Percentiles rank a stretch among this genome's conserved stretches.
phyloP scores from a whole-genome alignment of 2,888 invertebrate species.

The Cryptus armator region DNA sequence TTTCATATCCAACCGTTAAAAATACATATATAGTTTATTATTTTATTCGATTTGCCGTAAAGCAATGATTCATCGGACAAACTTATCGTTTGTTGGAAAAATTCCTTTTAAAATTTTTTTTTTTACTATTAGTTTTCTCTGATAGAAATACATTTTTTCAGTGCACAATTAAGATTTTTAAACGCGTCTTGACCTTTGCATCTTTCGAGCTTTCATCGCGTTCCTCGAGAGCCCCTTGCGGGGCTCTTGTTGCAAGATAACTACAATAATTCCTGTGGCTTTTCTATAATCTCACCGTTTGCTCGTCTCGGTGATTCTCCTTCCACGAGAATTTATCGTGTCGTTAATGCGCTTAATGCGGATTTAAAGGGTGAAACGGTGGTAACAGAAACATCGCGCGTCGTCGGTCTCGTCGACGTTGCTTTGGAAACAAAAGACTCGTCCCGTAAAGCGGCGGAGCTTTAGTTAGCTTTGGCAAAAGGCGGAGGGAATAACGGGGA shows the following conservation, averaged over 20 bases:
- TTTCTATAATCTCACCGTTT: neutral
- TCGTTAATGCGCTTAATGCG: slow-evolving; percentile 37
- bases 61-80: no score
- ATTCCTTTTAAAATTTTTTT: no score
- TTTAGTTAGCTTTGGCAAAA: neutral
- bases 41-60: no score
- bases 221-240: neutral
- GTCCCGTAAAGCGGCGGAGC: neutral
- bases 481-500: neutral
- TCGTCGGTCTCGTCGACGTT: neutral
- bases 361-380: slow-evolving; percentile 4
- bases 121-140: no score
- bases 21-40: no score
- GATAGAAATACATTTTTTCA: no score
- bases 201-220: neutral
- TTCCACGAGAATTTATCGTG: slow-evolving; percentile 36
- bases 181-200: no score
- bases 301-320: neutral
- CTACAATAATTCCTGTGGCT: neutral
- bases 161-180: no score
- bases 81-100: no score
- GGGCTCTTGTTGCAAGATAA: neutral
- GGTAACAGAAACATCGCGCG: neutral
- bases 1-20: no score
- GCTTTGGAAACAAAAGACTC: slow-evolving; percentile 11